Evolutionary conservation across 2,113 vertebrate genomes (phyloP).

Genomic region (Proteles cristata): DNA sequence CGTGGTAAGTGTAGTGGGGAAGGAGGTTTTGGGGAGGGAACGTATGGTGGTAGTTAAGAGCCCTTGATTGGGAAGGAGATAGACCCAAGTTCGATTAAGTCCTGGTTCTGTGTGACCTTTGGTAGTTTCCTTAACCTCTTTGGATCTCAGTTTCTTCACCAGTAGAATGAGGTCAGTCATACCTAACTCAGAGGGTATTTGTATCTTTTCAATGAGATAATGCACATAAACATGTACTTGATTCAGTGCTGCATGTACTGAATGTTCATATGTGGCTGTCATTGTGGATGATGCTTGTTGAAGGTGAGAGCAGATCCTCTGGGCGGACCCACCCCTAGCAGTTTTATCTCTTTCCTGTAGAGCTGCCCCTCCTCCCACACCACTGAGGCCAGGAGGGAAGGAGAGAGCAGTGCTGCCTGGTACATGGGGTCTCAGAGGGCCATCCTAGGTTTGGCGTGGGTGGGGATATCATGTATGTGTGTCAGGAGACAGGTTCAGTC

Average conservation of each 20-base stretch:
- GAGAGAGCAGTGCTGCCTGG: neutral
- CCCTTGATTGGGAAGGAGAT: neutral
- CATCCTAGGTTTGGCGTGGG: neutral
- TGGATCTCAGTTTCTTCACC: neutral
- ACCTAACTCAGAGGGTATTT: neutral
- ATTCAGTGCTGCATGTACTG: neutral
- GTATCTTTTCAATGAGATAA: slow-evolving; percentile 4
- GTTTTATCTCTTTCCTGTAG: neutral
- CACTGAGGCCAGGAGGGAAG: neutral
- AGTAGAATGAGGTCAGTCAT: neutral
- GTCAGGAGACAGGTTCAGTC: neutral
- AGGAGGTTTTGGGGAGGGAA: neutral
- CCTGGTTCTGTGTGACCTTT: neutral
- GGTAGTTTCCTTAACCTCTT: neutral
- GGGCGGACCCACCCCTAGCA: neutral
- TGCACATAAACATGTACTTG: neutral
- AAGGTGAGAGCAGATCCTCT: neutral
- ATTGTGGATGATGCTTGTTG: neutral
- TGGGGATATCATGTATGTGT: neutral
- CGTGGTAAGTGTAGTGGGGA: neutral
- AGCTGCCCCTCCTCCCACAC: neutral
- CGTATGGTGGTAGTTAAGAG: neutral
- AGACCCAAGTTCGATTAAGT: neutral
- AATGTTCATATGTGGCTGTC: neutral
- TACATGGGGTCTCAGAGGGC: neutral